Base-by-base conservation (phyloP, 1,140 invertebrate genomes). In the Harlomillsia oculata region DNA sequence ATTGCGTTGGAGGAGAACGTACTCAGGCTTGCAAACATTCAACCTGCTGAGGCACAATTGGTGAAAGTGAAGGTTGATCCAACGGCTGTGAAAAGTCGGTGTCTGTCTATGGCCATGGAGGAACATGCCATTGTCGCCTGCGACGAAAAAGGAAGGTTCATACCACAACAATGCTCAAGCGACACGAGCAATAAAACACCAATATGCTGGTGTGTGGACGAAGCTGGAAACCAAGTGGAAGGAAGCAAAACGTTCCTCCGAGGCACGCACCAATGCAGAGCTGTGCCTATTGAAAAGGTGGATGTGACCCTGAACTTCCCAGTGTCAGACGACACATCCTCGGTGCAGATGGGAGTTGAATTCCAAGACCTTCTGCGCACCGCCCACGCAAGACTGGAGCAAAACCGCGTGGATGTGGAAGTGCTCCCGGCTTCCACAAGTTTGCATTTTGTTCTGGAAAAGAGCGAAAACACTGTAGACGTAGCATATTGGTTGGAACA, bases 141-240 rank as follows among this genome's bases (percentile, higher is more conserved):
- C 63, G 82, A 85, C 63, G 72, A 72, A 32, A 69, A 76, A 32
- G 85, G 85, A 2, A 60, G 63, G 63, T 89, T 88, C 68, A 73
- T 79, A 2, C 79, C 85, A 0, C 80, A 77, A 0, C 86, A 89
- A 66, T 89, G 86, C 66, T 79, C 80, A 28, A 77, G 78, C 1
- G 78, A 78, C 1, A 23, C 52, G 49, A n/a, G 39, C 54, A 62
- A 20, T 52, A 58, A 18, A 32, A 60, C 28, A 29, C 62, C 14
- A 51, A 60, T 26, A 5, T 90, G 87, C 69, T 89, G 86, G 86
- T 90, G 87, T 69, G 86, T 89, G 3, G 86, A 90, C 69, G 84
- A 85, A 56, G 84, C 85, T 1, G 87, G 87, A 9, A 87, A 87
- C 71, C 82, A 85, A 60, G 68, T 85, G 1, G 74, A 78, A 57